These are phyloP conservation scores for Halichoeres trimaculatus DNA, from an alignment of 2,113 vertebrate species.

Conservation along the genomic window DNA sequence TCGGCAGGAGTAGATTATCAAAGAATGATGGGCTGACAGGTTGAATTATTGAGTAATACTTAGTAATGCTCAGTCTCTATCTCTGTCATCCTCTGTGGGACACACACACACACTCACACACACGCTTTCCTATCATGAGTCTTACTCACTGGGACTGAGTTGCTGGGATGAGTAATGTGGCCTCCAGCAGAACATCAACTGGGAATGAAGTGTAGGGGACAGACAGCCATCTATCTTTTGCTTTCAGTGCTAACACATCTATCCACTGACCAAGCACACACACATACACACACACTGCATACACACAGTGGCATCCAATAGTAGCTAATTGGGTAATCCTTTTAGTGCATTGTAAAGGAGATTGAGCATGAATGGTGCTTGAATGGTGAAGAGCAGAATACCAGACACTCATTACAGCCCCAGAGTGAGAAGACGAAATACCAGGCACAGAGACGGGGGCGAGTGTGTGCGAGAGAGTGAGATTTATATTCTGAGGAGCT, in stretches of 20 bases:
- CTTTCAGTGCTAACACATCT: slow-evolving; percentile 58
- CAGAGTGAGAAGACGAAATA: slow-evolving; percentile 67
- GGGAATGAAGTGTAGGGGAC: slow-evolving; percentile 66
- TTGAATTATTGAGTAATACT: slow-evolving; percentile 58
- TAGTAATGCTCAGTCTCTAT: slow-evolving; percentile 44
- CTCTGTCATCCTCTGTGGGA: slow-evolving; percentile 42
- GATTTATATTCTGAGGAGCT: slow-evolving; percentile 55
- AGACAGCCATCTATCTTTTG: slow-evolving; percentile 71
- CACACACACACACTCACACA: slow-evolving; percentile 7
- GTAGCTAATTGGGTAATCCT: slow-evolving; percentile 81
- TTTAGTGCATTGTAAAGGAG: slow-evolving; percentile 80
- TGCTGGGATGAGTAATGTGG: slow-evolving; percentile 71
- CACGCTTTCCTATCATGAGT: slow-evolving; percentile 27
- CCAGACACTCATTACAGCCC: slow-evolving; percentile 76
- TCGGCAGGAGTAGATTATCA: slow-evolving; percentile 10
- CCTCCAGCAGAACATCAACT: slow-evolving; percentile 72
- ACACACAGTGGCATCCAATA: slow-evolving; percentile 67
- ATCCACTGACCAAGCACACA: slow-evolving; percentile 47
- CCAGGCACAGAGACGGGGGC: slow-evolving; percentile 57
- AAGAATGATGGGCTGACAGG: slow-evolving; percentile 30
- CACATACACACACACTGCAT: slow-evolving; percentile 9
- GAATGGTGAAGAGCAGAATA: slow-evolving; percentile 72
- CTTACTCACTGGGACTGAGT: slow-evolving; percentile 50
- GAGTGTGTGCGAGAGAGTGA: slow-evolving; percentile 21
- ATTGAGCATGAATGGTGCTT: slow-evolving; percentile 76